Evolutionary conservation across 2,888 invertebrate genomes (phyloP), one percentile per base, ranked within the genome.

Genomic region (Cephus sareptanus): DNA sequence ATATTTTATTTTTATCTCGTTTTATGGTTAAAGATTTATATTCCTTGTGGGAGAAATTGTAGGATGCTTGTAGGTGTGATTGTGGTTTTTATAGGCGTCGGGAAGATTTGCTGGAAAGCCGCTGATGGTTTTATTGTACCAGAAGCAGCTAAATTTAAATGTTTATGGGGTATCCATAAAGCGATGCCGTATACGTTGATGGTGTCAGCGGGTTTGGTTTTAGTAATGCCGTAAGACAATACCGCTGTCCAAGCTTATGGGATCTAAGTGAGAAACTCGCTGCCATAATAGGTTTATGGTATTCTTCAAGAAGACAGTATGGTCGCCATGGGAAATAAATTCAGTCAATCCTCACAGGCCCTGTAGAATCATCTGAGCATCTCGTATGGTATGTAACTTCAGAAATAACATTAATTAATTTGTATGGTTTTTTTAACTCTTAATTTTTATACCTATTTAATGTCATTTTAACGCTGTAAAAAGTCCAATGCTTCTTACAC

Each of bases 131-230:
- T 77, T 80, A 77, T 71, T 74, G 75, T 74, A 77, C 75, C 79
- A 79, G 77, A 75, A 40, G 76, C 34, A 77, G 80, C 80, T 80
- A 80, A 81, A 80, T 80, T 80, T 79, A 81, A 81, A 80, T 79
- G 76, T 81, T 81, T 81, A 81, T 81, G 80, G 79, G 81, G 79
- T 80, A 79, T 80, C 79, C 80, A 76, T 79, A 80, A 77, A 77
- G 68, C 56, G 56, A 23, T 56, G 23, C 56, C 23, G 23, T 56
- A 56, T 56, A 56, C 23, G 23, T 15, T 56, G 9, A 56, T 56
- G 56, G 15, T 56, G 56, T 9, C 15, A 23, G 56, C 56, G 56
- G 56, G 56, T 56, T 56, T 56, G 56, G 56, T 56, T 56, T 56
- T 56, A 56, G 56, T 56, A 23, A 23, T 23, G 23, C 56, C 56